Evolutionary conservation across 2,113 vertebrate species (phyloP).

Genomic region (Colistium nudipinnis): DNA sequence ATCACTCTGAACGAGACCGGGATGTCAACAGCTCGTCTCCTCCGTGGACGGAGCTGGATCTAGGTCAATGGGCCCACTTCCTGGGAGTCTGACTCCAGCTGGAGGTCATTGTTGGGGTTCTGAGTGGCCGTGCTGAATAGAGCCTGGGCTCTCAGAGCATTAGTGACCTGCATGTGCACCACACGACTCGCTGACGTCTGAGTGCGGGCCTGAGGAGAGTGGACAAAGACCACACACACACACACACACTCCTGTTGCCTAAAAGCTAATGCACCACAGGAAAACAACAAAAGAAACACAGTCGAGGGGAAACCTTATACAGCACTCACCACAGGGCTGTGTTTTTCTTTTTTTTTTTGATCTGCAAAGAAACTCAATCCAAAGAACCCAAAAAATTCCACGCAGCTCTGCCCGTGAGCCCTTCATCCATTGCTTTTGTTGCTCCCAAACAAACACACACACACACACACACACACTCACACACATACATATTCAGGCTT

Average conservation of each 20-base stretch:
- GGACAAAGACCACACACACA: constrained; percentile 65
- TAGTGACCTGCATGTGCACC: constrained; percentile 75
- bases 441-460: constrained; percentile 13
- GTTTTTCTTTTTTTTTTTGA: constrained; percentile 36
- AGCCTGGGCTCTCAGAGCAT: constrained; percentile 60
- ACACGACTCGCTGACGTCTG: constrained; percentile 65
- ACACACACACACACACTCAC: not conserved
- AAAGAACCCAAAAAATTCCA: constrained; percentile 35
- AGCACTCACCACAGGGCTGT: constrained; percentile 29
- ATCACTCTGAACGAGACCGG: constrained; percentile 9
- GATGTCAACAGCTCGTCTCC: constrained; percentile 38
- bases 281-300: constrained; percentile 54
- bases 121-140: constrained; percentile 61
- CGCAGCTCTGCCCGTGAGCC: constrained; percentile 32
- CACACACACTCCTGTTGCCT: constrained; percentile 34
- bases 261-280: constrained; percentile 50
- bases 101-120: constrained; percentile 53
- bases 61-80: constrained; percentile 75
- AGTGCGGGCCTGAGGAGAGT: constrained; percentile 68
- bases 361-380: constrained; percentile 48
- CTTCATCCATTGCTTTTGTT: constrained; percentile 32
- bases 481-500: constrained; percentile 25
- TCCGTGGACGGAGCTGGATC: constrained; percentile 51
- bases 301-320: constrained; percentile 47
- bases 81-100: constrained; percentile 46